Evolutionary conservation across 92 coral and sea anemone species (phyloP).

Genomic region (Hydrozoanthus gracilis): DNA sequence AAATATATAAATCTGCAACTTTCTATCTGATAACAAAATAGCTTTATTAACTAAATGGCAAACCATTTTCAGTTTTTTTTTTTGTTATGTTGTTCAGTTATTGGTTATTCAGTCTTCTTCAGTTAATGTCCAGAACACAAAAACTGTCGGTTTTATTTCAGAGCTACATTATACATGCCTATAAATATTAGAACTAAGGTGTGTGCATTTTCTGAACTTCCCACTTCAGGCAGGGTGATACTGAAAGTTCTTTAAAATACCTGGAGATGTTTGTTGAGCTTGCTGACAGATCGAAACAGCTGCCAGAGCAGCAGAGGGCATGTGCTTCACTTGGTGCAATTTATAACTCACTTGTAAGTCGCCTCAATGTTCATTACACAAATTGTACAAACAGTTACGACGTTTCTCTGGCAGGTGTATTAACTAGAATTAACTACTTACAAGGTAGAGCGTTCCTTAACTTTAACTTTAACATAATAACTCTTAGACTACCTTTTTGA

Average conservation of each 20-base stretch:
- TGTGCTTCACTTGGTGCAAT: constrained; percentile 95
- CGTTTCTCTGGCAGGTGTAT: background rate
- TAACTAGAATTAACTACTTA: too few species aligned
- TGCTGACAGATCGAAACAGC: constrained; percentile 90
- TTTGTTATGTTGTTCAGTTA: too few species aligned
- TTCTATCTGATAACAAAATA: too few species aligned
- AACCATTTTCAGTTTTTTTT: too few species aligned
- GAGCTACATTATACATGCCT: background rate
- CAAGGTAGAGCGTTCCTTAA: too few species aligned
- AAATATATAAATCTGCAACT: too few species aligned
- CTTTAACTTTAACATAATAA: too few species aligned
- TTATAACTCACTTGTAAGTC: constrained; percentile 89
- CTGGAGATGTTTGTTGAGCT: constrained; percentile 96
- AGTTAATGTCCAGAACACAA: too few species aligned
- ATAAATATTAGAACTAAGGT: too few species aligned
- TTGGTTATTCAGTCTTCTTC: too few species aligned
- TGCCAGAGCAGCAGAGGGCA: constrained; percentile 95
- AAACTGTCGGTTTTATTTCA: background rate
- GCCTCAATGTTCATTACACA: background rate
- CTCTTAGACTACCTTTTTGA: too few species aligned
- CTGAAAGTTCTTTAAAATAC: constrained; percentile 93
- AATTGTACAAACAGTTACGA: background rate
- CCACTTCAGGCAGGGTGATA: constrained; percentile 89
- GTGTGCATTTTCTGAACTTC: background rate
- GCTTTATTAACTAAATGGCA: too few species aligned